Percentiles rank a stretch among this genome's conserved stretches.
These are phyloP conservation scores for Aphis gossypii DNA, from an alignment of 1,140 invertebrate species.

Conservation along the genomic window DNA sequence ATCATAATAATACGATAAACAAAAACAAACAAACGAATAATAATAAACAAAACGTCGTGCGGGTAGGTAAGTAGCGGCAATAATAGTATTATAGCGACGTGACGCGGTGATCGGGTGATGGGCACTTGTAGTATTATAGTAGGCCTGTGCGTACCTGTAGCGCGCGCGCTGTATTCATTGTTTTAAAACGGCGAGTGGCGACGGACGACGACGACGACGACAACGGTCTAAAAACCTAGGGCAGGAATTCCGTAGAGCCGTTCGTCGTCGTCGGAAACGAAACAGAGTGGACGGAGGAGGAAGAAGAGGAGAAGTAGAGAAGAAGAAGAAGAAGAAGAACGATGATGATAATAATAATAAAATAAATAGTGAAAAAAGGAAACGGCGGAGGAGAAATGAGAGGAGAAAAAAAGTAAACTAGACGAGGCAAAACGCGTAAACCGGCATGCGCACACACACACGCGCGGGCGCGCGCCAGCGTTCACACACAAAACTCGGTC, in stretches of 20 bases:
- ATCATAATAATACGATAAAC: neutral
- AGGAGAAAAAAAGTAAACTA: neutral
- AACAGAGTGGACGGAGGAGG: neutral
- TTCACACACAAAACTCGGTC: conserved; percentile 38
- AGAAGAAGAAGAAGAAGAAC: conserved; percentile 21
- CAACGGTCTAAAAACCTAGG: conserved; percentile 41
- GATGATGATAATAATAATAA: neutral
- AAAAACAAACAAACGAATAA: conserved; percentile 3
- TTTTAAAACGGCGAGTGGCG: neutral
- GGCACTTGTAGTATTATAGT: neutral
- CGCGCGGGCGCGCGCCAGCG: neutral
- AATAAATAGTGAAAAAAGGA: neutral
- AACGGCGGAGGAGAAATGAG: neutral
- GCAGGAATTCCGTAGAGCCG: conserved; percentile 38
- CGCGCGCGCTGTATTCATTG: conserved; percentile 22
- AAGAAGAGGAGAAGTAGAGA: neutral
- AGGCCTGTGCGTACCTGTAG: neutral
- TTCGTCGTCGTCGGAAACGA: neutral
- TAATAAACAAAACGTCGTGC: neutral
- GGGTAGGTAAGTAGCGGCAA: neutral
- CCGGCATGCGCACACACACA: conserved; percentile 24
- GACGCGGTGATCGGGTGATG: neutral
- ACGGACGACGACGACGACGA: neutral
- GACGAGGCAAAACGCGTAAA: conserved; percentile 30
- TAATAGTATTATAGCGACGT: neutral